Evolutionary conservation across 2,113 vertebrate genomes (phyloP), one percentile per base, ranked within the genome.

Genomic region (Megaptera novaeangliae): DNA sequence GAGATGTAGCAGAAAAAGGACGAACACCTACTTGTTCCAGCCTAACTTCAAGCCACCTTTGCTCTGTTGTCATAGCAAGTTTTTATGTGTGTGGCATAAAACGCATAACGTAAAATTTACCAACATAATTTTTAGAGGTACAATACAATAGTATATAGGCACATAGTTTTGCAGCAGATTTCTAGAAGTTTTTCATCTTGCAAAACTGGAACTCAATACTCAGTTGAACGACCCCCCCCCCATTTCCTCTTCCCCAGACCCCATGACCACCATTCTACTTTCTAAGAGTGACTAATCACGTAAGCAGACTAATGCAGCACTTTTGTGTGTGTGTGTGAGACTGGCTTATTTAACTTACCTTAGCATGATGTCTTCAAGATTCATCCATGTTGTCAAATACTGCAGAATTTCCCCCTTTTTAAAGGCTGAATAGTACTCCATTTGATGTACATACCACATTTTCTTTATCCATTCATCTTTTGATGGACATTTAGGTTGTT

Each of bases 11-110:
- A 25, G 69, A n/a, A 59, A 93, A 31, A 46, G 11, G 13, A 52
- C 36, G 25, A 63, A 68, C 68, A 34, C 36, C 63, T 36, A 15
- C 31, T 29, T 17, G 11, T n/a, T 55, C n/a, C 46, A 63, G 49
- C 31, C 27, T 71, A 57, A 91, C 36, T 66, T n/a, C 71, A 91
- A 71, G 97, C 98, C 97, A 91, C 90, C 97, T 89, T 93, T 18
- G 2, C 31, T 31, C 1, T 77, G 96, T 71, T 82, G 97, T 21
- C 97, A 63, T 87, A 21, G 89, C 91, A 59, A 34, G 11, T 23
- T 55, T 52, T 55, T 25, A 64, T n/a, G 49, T 55, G 49, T 13
- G 25, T 64, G 57, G 20, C 66, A 29, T 29, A 74, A 64, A 66
- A 82, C 29, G n/a, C 11, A 52, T 49, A 72, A 41, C 12, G 63